Percentiles rank a stretch among this genome's conserved stretches.
Evolutionary conservation across 2,113 vertebrate species (phyloP).

Genomic region (Oreochromis niloticus): DNA sequence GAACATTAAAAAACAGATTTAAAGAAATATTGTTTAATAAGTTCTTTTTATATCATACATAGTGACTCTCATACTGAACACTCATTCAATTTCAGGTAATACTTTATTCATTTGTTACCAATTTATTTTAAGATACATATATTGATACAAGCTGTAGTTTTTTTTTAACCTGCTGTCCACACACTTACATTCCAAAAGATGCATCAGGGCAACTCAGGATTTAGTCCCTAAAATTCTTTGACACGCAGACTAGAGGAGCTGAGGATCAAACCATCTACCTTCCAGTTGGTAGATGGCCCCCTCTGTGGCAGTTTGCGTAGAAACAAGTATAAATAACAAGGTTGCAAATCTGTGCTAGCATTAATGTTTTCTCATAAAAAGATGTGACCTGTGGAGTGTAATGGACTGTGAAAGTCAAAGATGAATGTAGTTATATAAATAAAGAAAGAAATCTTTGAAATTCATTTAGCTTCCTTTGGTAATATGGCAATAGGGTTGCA

Average conservation of each 20-base stretch:
- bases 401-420: neutral
- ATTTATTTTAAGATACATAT: too few species aligned
- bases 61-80: neutral
- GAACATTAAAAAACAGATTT: too few species aligned
- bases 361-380: neutral
- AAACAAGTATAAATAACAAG: neutral
- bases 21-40: too few species aligned
- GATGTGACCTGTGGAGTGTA: neutral
- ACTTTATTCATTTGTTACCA: too few species aligned
- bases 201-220: neutral
- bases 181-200: neutral
- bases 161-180: neutral
- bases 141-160: neutral
- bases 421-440: neutral
- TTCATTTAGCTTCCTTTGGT: neutral
- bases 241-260: neutral
- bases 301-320: neutral
- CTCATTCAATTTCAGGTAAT: neutral
- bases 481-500: neutral
- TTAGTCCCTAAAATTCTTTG: neutral
- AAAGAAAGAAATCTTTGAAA: neutral
- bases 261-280: neutral
- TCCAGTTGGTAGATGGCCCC: neutral
- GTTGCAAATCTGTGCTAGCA: neutral
- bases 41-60: too few species aligned